Conservation (phyloP, 2,113 vertebrate species). For the Ictalurus punctatus region DNA sequence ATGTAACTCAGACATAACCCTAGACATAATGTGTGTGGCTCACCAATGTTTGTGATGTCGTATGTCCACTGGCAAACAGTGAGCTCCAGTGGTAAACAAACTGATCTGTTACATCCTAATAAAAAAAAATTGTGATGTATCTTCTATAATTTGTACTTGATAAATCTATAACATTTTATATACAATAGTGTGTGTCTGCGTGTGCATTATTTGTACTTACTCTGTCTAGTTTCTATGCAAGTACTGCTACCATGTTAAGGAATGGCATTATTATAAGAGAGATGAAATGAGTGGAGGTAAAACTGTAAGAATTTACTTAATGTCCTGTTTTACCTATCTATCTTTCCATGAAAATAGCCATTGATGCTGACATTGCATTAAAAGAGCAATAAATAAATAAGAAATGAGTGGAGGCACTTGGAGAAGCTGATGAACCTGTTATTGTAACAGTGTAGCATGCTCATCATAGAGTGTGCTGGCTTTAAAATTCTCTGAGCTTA, state of each 20-base stretch:
- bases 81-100: not conserved
- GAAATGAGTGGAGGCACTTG: constrained; percentile 54
- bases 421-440: constrained; percentile 54
- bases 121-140: not conserved
- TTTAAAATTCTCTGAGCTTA: constrained; percentile 72
- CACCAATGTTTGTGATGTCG: not conserved
- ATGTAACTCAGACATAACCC: not conserved
- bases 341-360: too few relatives aligned
- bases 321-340: too few relatives aligned
- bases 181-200: not conserved
- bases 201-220: not conserved
- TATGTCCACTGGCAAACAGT: not conserved
- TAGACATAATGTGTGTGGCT: not conserved
- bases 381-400: too few relatives aligned
- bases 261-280: constrained; percentile 37
- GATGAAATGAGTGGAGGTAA: constrained; percentile 45
- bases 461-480: constrained; percentile 67
- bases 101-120: not conserved
- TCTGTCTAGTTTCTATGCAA: not conserved
- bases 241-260: constrained; percentile 8
- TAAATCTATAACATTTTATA: not conserved
- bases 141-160: not conserved
- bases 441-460: constrained; percentile 47
- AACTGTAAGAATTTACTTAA: too few relatives aligned
- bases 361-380: too few relatives aligned